Conservation (phyloP, 2,113 vertebrate species). For the Murina feae region DNA sequence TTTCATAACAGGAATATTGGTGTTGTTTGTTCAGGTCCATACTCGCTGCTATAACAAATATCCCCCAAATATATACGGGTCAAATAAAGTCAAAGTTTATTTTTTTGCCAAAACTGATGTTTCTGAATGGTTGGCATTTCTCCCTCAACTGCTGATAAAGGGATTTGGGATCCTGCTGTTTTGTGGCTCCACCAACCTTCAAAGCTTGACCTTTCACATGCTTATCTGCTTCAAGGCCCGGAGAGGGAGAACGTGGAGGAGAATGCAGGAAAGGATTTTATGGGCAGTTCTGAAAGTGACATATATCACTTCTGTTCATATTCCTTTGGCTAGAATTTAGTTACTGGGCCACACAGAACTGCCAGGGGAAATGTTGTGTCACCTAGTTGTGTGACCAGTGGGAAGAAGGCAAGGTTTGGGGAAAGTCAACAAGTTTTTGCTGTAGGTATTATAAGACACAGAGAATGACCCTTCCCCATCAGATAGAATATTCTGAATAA, state of each 20-base stretch:
- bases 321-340: neutral
- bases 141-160: neutral
- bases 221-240: neutral
- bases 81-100: neutral
- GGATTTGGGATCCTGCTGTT: neutral
- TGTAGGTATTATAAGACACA: neutral
- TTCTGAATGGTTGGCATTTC: neutral
- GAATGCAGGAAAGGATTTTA: too few species aligned
- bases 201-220: neutral
- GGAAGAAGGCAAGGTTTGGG: neutral
- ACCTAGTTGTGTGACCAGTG: neutral
- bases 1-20: neutral
- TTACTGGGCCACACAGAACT: neutral
- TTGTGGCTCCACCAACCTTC: neutral
- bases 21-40: neutral
- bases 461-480: neutral
- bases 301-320: neutral
- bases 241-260: neutral
- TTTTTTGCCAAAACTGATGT: neutral
- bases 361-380: neutral
- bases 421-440: neutral
- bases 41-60: neutral
- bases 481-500: neutral
- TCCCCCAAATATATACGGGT: neutral
- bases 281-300: neutral